Base-by-base conservation (phyloP, 2,113 vertebrate genomes). In the Tachuris rubrigastra region DNA sequence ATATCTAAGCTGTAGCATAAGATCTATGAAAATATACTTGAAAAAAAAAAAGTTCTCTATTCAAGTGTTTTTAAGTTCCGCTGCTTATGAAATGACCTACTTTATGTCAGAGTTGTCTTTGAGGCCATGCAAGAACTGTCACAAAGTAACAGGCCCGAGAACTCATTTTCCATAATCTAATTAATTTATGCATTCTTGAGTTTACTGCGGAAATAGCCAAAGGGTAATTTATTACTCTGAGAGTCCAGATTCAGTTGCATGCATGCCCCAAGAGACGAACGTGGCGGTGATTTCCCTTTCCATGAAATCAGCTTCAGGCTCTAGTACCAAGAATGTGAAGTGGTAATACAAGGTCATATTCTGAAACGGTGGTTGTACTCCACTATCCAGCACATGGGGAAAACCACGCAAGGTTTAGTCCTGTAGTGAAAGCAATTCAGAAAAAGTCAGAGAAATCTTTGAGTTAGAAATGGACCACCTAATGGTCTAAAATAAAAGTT, bases 81-180 rank as follows among this genome's bases (percentile, higher is more conserved):
- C 6, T 65, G 42, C 76, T 75, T 86, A 85, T 1, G 6, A 81
- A 93, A 87, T 85, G 90, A 95, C 89, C 89, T 93, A 87, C 55
- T 95, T 96, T 85, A 85, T 80, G 53, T 67, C 58, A 31, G 74
- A 79, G 21, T 82, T 93, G 44, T 94, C 91, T 84, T 95, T 1
- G 0, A 56, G 87, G 91, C 47, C 55, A 79, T 55, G 52, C 74
- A 93, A 95, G 78, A 95, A 79, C 91, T 92, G 77, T 79, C 90
- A 96, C 81, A 84, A 85, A 81, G 60, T 76, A 91, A 93, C 25
- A 90, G 75, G 73, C 63, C 62, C 67, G 59, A 74, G 50, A 94
- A 94, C 77, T 80, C 2, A 69, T 71, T 95, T 97, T 95, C 81
- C 90, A 94, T 93, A 91, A 95, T 93, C 85, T 95, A 96, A 98